Evolutionary conservation across 2,113 vertebrate genomes (phyloP).

Genomic region (Vidua macroura): DNA sequence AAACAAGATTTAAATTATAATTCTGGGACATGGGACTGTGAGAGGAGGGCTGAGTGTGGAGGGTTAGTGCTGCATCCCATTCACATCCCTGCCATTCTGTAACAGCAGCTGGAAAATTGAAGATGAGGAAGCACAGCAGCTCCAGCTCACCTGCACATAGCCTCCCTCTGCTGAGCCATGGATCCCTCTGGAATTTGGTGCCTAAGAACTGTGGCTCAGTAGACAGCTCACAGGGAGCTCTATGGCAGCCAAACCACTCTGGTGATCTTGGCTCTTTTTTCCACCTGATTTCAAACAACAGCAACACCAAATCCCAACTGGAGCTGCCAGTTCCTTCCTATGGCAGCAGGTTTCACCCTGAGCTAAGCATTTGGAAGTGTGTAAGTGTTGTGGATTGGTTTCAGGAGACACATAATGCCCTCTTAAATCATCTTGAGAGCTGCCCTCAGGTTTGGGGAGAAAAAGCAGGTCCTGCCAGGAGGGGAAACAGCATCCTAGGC

Average conservation of each 20-base stretch:
- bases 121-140: neutral
- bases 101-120: neutral
- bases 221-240: neutral
- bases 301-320: neutral
- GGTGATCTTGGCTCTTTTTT: neutral
- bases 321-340: neutral
- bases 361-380: neutral
- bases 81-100: rapidly evolving
- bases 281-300: neutral
- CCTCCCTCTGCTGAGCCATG: neutral
- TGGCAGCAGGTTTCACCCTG: rapidly evolving
- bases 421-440: neutral
- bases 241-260: neutral
- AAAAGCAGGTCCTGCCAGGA: neutral
- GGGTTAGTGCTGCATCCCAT: neutral
- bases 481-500: neutral
- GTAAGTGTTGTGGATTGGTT: neutral
- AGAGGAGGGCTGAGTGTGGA: neutral
- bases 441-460: neutral
- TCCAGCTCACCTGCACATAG: neutral
- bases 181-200: neutral
- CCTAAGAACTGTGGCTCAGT: neutral
- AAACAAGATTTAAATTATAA: neutral
- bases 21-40: neutral
- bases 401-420: neutral